Base-by-base conservation (phyloP, 2,113 vertebrate species). In the Upupa epops region DNA sequence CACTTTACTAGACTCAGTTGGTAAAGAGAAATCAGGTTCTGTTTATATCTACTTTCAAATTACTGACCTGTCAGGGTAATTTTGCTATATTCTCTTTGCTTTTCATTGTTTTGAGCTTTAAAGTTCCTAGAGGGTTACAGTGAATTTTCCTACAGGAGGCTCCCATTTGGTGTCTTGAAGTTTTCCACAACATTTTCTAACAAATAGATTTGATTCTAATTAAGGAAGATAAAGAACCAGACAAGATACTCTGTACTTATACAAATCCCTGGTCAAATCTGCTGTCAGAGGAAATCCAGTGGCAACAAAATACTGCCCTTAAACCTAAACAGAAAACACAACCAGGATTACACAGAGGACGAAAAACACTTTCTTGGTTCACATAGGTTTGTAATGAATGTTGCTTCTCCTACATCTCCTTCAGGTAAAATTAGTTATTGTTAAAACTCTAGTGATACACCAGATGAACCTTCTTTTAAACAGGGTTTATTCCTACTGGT, bases 21-120 rank as follows among this genome's bases (percentile, higher is more conserved):
- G 32, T 36, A 88, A 49, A 69, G n/a, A 75, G 34, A 85, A 40
- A n/a, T 84, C 59, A 78, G 36, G 31, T 48, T 91, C 72, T 71
- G 21, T 64, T 74, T 75, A 40, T 8, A 79, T 29, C 46, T 65
- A 25, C 25, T 55, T 73, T n/a, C 49, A 60, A 88, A 72, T 63
- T 45, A 37, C 42, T 74, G 80, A 28, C 29, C 28, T 63, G 19
- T 59, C 48, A 75, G 63, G 12, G 34, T 76, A 71, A 54, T 42
- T 88, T 55, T 13, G 24, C 22, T 82, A 6, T 40, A n/a, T 42
- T 13, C 75, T 74, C 29, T 42, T 52, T 63, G 31, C 49, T 89
- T 70, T 78, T 56, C 37, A 19, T 36, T 63, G 51, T 8, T 87
- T 31, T 20, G 42, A 85, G 29, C 40, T 36, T 46, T 0, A 0